Conservation (phyloP, 2,113 vertebrate species). For the Peromyscus leucopus region DNA sequence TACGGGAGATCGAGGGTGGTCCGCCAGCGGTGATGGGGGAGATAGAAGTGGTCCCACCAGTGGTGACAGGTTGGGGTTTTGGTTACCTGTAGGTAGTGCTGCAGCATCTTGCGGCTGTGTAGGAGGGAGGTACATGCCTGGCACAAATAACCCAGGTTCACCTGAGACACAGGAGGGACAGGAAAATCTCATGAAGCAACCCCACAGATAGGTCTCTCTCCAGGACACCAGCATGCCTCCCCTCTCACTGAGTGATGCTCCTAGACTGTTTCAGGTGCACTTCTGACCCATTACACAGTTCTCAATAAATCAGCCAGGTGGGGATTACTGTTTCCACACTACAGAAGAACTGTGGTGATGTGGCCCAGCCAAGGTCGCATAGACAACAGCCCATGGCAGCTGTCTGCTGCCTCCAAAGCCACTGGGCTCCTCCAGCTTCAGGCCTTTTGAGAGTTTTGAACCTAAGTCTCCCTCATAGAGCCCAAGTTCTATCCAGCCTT, state of each 20-base stretch:
- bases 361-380: not conserved
- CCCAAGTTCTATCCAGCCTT: not conserved
- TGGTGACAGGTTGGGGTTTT: rapidly evolving
- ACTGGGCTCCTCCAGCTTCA: not conserved
- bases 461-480: not conserved
- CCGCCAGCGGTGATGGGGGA: rapidly evolving
- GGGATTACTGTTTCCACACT: not conserved
- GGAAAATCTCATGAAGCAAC: not conserved
- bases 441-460: not conserved
- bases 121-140: constrained; percentile 98
- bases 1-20: not conserved
- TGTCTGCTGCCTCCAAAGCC: not conserved
- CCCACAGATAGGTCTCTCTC: not conserved
- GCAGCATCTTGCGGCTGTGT: constrained; percentile 99
- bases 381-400: not conserved
- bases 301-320: not conserved
- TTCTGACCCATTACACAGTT: not conserved
- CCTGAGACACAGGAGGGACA: constrained; percentile 85
- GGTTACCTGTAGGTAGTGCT: constrained; percentile 97
- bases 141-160: constrained; percentile 97
- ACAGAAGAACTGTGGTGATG: not conserved
- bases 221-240: not conserved
- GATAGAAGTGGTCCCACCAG: rapidly evolving
- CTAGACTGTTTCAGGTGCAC: not conserved
- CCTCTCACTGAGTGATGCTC: not conserved